Evolutionary conservation across 2,888 invertebrate species (phyloP).

Genomic region (Dascillus cervinus): DNA sequence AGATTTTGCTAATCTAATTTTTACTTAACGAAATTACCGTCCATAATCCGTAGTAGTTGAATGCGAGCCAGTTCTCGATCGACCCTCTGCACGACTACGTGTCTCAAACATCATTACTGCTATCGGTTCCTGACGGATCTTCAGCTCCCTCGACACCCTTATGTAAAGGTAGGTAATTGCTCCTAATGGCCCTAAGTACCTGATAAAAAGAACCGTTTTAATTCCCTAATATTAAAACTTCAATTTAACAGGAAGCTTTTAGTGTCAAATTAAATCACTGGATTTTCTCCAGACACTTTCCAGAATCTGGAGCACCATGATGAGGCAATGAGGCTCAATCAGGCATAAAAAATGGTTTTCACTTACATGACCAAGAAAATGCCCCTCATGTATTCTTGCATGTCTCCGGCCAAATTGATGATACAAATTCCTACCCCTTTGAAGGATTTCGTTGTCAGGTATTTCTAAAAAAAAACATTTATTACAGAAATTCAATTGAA

Average conservation of each 20-base stretch:
- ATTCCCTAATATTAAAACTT: too few relatives aligned
- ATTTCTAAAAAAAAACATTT: constrained; percentile 36
- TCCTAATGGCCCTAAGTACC: constrained; percentile 52
- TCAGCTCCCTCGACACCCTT: constrained; percentile 55
- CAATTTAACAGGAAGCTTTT: too few relatives aligned
- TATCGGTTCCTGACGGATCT: constrained; percentile 47
- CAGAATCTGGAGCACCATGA: too few relatives aligned
- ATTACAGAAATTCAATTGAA: neutral
- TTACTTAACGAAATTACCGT: constrained; percentile 33
- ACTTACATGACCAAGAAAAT: constrained; percentile 59
- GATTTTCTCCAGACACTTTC: neutral
- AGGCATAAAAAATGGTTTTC: too few relatives aligned
- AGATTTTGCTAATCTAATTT: too few relatives aligned
- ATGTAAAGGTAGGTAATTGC: constrained; percentile 58
- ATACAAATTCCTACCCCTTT: constrained; percentile 55
- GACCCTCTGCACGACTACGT: constrained; percentile 33
- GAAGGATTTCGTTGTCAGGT: constrained; percentile 45
- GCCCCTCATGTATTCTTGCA: constrained; percentile 58
- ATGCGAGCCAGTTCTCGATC: constrained; percentile 34
- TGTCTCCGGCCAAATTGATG: constrained; percentile 57
- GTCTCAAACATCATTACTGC: constrained; percentile 52
- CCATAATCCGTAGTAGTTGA: constrained; percentile 34
- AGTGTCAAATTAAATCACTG: neutral
- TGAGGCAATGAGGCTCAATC: too few relatives aligned
- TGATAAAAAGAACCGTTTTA: constrained; percentile 27